A percentile compares a stretch with the other conserved stretches of the same genome.
phyloP scores from a whole-genome alignment of 2,797 vertebrate species.

The Microhierax caerulescens region DNA sequence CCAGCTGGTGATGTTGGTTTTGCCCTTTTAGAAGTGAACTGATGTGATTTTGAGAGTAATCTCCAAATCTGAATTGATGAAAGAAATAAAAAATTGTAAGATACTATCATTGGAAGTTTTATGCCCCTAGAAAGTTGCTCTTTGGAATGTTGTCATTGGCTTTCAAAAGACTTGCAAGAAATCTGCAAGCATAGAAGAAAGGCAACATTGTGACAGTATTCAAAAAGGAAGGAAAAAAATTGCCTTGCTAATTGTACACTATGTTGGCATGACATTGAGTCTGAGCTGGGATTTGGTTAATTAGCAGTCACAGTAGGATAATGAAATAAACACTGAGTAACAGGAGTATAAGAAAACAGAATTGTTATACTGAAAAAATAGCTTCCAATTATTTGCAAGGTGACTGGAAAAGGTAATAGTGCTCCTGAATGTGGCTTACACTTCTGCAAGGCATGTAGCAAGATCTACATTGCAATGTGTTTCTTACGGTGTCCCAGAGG shows the following conservation, averaged over 20 bases:
- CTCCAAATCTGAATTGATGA: background rate
- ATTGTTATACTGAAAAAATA: background rate
- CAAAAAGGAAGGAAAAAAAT: background rate
- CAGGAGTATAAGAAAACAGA: background rate
- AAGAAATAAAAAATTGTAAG: background rate
- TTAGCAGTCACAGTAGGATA: background rate
- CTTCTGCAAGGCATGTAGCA: background rate
- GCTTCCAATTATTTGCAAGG: background rate
- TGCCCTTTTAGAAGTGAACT: background rate
- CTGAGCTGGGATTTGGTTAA: background rate
- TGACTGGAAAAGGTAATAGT: background rate
- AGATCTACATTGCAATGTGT: background rate
- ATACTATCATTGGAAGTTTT: background rate
- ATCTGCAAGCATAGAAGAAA: background rate
- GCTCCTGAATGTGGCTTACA: background rate
- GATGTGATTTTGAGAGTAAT: background rate
- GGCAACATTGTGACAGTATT: background rate
- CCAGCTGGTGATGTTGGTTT: background rate
- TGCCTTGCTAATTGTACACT: background rate
- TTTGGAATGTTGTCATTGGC: background rate
- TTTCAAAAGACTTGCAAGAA: background rate
- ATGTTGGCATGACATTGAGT: background rate
- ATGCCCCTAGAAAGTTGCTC: accelerated
- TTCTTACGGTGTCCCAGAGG: accelerated
- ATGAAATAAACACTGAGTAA: background rate